These are phyloP conservation scores for Bubalus kerabau DNA, from an alignment of 2,113 vertebrate genomes.

Conservation along the genomic window DNA sequence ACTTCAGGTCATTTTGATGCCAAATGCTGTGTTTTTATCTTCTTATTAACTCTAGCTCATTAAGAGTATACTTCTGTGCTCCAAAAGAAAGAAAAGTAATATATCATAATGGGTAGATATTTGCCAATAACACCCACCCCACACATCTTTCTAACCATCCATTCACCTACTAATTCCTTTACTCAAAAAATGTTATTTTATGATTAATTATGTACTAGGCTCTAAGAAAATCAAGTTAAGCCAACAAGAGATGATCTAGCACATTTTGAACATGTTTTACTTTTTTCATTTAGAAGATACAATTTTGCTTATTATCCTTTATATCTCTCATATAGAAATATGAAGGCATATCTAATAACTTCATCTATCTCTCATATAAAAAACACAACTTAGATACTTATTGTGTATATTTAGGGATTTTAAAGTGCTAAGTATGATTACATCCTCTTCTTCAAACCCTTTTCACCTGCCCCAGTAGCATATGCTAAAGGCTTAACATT, in stretches of 20 bases:
- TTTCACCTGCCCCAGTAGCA: not conserved
- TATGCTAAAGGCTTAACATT: not conserved
- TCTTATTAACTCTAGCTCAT: not conserved
- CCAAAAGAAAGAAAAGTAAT: not conserved
- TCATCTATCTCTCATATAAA: not conserved
- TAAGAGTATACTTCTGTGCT: not conserved
- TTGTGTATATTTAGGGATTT: not conserved
- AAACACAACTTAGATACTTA: not conserved
- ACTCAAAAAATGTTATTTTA: not conserved
- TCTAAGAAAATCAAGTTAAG: not conserved
- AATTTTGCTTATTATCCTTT: not conserved
- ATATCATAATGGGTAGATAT: not conserved
- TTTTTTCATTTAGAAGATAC: not conserved
- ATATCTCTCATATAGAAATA: not conserved
- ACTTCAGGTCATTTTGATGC: not conserved
- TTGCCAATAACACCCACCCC: not conserved
- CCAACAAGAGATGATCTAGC: not conserved
- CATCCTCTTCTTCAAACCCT: not conserved
- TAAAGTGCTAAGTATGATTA: not conserved
- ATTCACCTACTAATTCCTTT: not conserved
- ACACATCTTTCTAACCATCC: not conserved
- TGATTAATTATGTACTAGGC: not conserved
- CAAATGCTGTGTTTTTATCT: not conserved
- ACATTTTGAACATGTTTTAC: not conserved
- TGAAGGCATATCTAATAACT: not conserved